Conservation (phyloP, 2,888 invertebrate species). For the Melieria crassipennis region DNA sequence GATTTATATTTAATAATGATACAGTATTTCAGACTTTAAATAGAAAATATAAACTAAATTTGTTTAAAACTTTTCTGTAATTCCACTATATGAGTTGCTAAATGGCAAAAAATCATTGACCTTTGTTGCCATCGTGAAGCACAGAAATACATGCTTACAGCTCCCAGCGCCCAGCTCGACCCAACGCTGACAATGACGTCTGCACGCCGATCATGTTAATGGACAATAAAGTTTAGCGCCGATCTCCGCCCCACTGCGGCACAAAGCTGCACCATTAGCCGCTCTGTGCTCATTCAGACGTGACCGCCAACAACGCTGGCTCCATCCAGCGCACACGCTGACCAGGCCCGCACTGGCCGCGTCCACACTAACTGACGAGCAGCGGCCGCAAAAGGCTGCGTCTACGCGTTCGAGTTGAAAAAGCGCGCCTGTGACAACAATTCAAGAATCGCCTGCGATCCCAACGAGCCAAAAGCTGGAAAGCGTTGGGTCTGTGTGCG, state of each 20-base stretch:
- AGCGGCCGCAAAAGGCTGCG: too few species aligned
- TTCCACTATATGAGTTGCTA: too few species aligned
- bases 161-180: neutral
- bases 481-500: neutral
- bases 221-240: conserved; percentile 9
- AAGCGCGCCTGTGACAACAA: conserved; percentile 10
- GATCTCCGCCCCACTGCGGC: neutral
- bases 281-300: conserved; percentile 43
- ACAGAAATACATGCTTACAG: neutral
- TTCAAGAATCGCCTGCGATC: neutral
- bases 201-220: conserved; percentile 37
- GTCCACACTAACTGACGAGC: too few species aligned
- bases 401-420: neutral
- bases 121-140: neutral
- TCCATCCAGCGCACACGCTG: neutral
- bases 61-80: too few species aligned
- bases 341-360: neutral
- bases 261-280: neutral
- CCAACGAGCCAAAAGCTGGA: neutral
- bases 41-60: too few species aligned
- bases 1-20: too few species aligned
- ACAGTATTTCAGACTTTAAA: too few species aligned
- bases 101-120: neutral
- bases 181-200: conserved; percentile 11
- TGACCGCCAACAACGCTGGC: conserved; percentile 34